Percentiles rank a stretch among this genome's conserved stretches.
Evolutionary conservation across 2,797 vertebrate genomes (phyloP).

Genomic region (Thamnophis elegans): DNA sequence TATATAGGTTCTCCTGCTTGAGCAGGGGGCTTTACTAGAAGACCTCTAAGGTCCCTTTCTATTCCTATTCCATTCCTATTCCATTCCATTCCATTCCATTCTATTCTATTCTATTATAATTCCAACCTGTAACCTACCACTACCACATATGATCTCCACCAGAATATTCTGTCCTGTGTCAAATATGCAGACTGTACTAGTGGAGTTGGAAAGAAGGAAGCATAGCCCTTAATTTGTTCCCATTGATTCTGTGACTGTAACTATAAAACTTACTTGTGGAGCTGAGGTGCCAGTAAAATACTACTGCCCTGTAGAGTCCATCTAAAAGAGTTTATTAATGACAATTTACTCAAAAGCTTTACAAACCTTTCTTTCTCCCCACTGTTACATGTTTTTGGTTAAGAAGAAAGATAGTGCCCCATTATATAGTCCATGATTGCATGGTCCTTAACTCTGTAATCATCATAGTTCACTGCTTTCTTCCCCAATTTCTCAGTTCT

Average conservation of each 20-base stretch:
- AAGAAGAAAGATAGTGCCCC: not conserved
- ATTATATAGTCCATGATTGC: not conserved
- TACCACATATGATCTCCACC: not conserved
- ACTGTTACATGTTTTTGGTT: not conserved
- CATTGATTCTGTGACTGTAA: not conserved
- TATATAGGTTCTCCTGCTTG: no score
- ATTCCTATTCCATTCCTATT: no score
- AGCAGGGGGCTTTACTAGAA: no score
- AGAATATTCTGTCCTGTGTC: not conserved
- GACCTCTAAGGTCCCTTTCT: no score
- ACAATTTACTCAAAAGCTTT: not conserved
- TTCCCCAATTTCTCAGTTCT: not conserved
- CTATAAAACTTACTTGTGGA: not conserved
- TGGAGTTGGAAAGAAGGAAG: not conserved
- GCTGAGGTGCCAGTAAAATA: not conserved
- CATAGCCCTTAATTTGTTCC: not conserved
- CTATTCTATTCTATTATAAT: no score
- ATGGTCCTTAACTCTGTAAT: not conserved
- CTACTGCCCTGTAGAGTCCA: not conserved
- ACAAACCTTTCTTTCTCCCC: not conserved
- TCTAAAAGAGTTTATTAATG: not conserved
- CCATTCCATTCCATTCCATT: no score
- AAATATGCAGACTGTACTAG: not conserved
- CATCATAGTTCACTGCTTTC: not conserved
- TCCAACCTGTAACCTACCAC: not conserved